Evolutionary conservation across 2,888 invertebrate species (phyloP).

Genomic region (Acrobasis repandana): DNA sequence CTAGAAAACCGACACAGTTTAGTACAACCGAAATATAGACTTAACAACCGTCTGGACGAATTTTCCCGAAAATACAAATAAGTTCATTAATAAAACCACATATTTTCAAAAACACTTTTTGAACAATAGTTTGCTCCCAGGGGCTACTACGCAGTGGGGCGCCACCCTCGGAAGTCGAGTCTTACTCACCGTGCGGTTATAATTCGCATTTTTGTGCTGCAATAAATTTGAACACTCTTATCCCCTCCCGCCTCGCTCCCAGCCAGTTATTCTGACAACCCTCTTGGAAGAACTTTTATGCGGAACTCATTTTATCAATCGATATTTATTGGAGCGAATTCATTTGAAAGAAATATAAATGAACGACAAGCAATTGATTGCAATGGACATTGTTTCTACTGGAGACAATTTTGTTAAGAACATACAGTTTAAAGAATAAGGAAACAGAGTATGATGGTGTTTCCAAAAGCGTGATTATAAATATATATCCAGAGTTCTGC

Average conservation of each 20-base stretch:
- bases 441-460: too few relatives aligned
- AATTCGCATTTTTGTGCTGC: not conserved
- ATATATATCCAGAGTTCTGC: too few relatives aligned
- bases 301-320: not conserved
- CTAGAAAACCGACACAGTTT: too few relatives aligned
- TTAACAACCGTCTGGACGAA: too few relatives aligned
- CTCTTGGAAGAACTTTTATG: not conserved
- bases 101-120: not conserved
- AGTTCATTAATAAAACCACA: not conserved
- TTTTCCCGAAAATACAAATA: too few relatives aligned
- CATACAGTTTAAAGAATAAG: not conserved
- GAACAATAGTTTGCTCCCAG: not conserved
- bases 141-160: not conserved
- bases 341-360: not conserved
- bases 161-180: not conserved
- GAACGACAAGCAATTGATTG: not conserved
- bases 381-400: not conserved
- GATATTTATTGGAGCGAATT: not conserved
- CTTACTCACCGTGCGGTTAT: conserved; percentile 3
- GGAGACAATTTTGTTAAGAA: not conserved
- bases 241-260: not conserved
- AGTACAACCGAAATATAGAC: too few relatives aligned
- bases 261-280: not conserved
- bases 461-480: too few relatives aligned
- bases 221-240: not conserved